A percentile compares a stretch with the other conserved stretches of the same genome.
phyloP scores from a whole-genome alignment of 2,888 invertebrate species.

The Leptarthrus brevirostris region DNA sequence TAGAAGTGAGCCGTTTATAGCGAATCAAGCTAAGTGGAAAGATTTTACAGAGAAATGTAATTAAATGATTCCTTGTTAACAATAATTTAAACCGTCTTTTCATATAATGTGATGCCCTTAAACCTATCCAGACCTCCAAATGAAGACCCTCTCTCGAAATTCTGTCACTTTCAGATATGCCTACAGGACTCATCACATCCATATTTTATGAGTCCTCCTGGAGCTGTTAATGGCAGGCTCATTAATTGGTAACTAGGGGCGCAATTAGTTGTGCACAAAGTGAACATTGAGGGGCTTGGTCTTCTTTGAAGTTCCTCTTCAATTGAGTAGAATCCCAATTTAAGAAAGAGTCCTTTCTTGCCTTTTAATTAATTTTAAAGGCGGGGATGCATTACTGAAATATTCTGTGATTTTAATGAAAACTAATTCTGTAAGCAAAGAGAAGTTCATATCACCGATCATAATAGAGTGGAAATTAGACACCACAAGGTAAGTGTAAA shows the following conservation, averaged over 20 bases:
- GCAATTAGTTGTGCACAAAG: slow-evolving; percentile 7
- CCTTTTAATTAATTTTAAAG: no score
- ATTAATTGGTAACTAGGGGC: slow-evolving; percentile 31
- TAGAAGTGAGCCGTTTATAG: background rate
- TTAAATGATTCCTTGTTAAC: slow-evolving; percentile 38
- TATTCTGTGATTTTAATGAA: no score
- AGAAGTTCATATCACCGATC: no score
- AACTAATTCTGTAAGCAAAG: no score
- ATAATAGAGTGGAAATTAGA: no score
- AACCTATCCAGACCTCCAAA: background rate
- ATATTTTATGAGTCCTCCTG: slow-evolving; percentile 6
- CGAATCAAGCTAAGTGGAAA: slow-evolving; percentile 19
- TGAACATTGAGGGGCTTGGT: background rate
- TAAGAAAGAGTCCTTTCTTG: no score
- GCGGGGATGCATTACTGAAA: no score
- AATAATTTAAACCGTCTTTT: slow-evolving; percentile 12
- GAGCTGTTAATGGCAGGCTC: slow-evolving; percentile 9
- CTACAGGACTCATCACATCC: background rate
- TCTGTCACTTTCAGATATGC: background rate
- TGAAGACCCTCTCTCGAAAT: background rate
- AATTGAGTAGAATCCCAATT: no score
- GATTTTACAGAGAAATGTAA: slow-evolving; percentile 28
- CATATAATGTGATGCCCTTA: background rate
- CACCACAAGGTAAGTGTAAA: no score
- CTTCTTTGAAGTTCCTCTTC: slow-evolving; percentile 31